Conservation (phyloP, 2,888 invertebrate genomes). For the Chromoteleia sp. region DNA sequence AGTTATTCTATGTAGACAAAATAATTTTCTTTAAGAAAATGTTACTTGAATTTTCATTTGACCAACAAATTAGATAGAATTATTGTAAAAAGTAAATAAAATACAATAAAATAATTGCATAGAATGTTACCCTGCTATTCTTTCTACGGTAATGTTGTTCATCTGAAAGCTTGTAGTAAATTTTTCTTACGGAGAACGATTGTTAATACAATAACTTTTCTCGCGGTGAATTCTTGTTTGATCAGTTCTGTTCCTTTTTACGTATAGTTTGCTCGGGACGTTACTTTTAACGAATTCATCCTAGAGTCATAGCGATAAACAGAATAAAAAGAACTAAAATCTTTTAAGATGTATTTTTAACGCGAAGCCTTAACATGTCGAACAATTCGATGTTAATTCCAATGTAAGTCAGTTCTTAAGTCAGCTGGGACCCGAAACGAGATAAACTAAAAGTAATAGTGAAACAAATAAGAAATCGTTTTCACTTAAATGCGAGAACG, state of each 20-base stretch:
- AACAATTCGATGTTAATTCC: constrained; percentile 59
- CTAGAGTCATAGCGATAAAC: constrained; percentile 37
- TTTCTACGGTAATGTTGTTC: too few relatives aligned
- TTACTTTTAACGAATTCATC: constrained; percentile 6
- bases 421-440: constrained; percentile 80
- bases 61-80: too few relatives aligned
- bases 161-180: too few relatives aligned
- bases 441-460: constrained; percentile 66
- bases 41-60: background rate
- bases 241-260: background rate
- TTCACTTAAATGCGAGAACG: constrained; percentile 80
- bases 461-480: constrained; percentile 68
- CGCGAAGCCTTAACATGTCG: constrained; percentile 73
- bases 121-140: too few relatives aligned
- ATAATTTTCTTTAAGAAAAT: background rate
- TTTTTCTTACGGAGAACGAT: too few relatives aligned
- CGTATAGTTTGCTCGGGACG: background rate
- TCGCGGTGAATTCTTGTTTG: constrained; percentile 3
- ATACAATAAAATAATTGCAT: background rate
- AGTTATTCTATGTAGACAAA: background rate
- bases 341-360: constrained; percentile 45
- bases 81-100: background rate
- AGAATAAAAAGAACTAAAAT: constrained; percentile 34
- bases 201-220: too few relatives aligned
- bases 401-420: constrained; percentile 78